Base-by-base conservation (phyloP, 2,888 invertebrate genomes). In the Troides aeacus region DNA sequence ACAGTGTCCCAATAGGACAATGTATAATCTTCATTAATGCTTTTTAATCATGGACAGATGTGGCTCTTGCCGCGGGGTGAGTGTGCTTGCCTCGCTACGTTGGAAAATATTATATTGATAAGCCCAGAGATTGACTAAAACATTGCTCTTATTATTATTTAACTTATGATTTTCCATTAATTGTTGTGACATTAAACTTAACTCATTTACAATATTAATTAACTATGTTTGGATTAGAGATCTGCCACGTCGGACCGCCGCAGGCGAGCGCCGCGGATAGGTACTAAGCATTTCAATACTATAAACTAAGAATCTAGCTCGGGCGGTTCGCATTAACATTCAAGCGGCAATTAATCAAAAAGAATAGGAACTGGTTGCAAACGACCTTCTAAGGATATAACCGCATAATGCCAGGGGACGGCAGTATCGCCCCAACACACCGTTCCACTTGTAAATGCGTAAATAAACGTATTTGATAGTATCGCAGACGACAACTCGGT, bases 331-430 rank as follows among this genome's bases (percentile, higher is more conserved):
- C 46, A 62, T 65, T 56, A 50, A 69, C 65, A 69, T 69, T 69
- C 65, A 30, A 23, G 57, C 3, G 10, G 57, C 50, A 50, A 69
- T 69, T 69, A 69, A 69, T 69, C 69, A 69, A 69, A 69, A 69
- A 69, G 60, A 60, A 64, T 64, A 68, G 30, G 42, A 62, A 65
- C 65, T 46, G 57, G 69, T 69, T 58, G 56, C n/a, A n/a, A 62
- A 62, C 69, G 69, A 69, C 69, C 69, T 69, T 66, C 65, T 62
- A 69, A 66, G 69, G 69, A 62, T 69, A 62, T 64, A 61, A 12
- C 64, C 42, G 46, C 42, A 23, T 53, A 46, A 61, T 23, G 21
- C 24, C 30, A 21, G 18, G 42, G n/a, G 21, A 62, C 30, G n/a
- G 46, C 15, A 46, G 24, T 30, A 46, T 23, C 10, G 63, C 21